A percentile compares a stretch with the other conserved stretches of the same genome.
phyloP scores from a whole-genome alignment of 2,113 vertebrate species.

The Gobius niger region DNA sequence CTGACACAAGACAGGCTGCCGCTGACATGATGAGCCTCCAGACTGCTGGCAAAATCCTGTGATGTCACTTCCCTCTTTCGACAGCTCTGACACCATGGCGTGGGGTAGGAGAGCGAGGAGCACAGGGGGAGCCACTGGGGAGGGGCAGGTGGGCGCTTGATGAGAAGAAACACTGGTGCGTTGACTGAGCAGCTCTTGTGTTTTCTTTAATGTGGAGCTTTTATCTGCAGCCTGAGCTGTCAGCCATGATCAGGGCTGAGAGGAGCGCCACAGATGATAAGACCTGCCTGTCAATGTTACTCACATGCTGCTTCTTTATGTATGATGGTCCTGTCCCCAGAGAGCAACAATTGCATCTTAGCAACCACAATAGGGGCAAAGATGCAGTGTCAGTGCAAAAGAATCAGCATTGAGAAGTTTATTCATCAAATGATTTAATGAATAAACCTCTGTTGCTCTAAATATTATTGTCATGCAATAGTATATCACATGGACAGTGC shows the following conservation, averaged over 20 bases:
- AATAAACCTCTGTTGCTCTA: too few relatives aligned
- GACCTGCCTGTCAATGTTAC: conserved; percentile 70
- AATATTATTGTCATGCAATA: background rate
- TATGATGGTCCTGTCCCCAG: conserved; percentile 64
- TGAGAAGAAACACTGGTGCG: conserved; percentile 65
- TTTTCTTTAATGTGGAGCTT: conserved; percentile 80
- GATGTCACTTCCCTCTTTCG: conserved; percentile 77
- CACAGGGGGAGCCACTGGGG: conserved; percentile 31
- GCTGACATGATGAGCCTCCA: conserved; percentile 73
- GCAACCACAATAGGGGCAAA: too few relatives aligned
- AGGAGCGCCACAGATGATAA: conserved; percentile 71
- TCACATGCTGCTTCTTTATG: conserved; percentile 64
- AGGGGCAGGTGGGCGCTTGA: conserved; percentile 34
- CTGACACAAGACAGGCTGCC: conserved; percentile 76
- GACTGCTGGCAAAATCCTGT: conserved; percentile 74
- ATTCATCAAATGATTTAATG: too few relatives aligned
- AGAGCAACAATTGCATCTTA: conserved; percentile 23
- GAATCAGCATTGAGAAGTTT: too few relatives aligned
- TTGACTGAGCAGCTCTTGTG: conserved; percentile 58
- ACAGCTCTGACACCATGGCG: conserved; percentile 73
- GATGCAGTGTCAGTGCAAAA: too few relatives aligned
- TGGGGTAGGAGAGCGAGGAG: conserved; percentile 40
- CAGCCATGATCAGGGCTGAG: conserved; percentile 75
- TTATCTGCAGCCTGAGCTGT: conserved; percentile 78
- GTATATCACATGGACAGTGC: background rate